These are phyloP conservation scores for Sarcophaga variegata DNA, from an alignment of 2,888 invertebrate genomes.

Conservation along the genomic window DNA sequence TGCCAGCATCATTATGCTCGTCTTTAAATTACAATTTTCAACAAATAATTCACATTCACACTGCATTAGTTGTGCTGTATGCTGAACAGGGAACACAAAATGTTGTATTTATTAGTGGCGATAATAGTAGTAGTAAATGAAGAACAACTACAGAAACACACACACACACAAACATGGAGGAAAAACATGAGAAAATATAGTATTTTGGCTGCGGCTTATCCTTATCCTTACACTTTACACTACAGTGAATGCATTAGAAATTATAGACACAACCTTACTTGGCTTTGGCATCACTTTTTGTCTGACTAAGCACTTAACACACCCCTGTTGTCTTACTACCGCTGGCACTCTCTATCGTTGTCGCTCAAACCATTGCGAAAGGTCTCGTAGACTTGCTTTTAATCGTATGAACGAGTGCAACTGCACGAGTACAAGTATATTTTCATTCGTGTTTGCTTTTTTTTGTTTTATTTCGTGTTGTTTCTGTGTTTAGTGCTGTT, in stretches of 20 bases:
- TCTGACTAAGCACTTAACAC: constrained; percentile 44
- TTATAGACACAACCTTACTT: constrained; percentile 17
- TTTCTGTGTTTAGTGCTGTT: neutral
- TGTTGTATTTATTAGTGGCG: too few relatives aligned
- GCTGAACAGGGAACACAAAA: too few relatives aligned
- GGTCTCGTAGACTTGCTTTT: constrained; percentile 17
- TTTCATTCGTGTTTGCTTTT: neutral
- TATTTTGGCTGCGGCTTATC: constrained; percentile 62
- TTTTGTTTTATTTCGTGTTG: neutral
- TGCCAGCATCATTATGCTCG: neutral
- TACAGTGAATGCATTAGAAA: constrained; percentile 64
- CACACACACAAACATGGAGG: neutral
- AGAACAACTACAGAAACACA: neutral
- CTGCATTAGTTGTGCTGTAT: constrained; percentile 50
- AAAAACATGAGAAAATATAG: neutral
- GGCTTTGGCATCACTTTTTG: constrained; percentile 36
- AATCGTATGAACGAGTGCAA: constrained; percentile 30
- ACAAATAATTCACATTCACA: neutral
- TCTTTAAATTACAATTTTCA: neutral
- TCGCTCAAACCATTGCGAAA: neutral
- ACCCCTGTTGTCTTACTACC: constrained; percentile 24
- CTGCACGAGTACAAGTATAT: constrained; percentile 3
- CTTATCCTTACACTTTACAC: constrained; percentile 55
- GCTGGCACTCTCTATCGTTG: neutral
- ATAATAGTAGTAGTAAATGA: neutral